Evolutionary conservation across 2,888 invertebrate species (phyloP).

Genomic region (Pherbina coryleti): DNA sequence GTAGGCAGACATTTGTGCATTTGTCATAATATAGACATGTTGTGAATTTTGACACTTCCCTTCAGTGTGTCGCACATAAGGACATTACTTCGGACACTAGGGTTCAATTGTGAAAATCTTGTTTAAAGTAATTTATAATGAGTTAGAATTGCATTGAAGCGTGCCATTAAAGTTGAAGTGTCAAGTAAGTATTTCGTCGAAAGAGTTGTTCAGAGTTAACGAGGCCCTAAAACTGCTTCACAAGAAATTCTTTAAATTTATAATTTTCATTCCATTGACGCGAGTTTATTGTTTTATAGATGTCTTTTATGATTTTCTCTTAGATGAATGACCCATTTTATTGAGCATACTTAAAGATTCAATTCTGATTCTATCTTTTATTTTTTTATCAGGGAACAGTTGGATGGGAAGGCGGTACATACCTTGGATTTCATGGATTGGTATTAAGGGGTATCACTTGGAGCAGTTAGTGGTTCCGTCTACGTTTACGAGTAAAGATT

Average conservation of each 20-base stretch:
- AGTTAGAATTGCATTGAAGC: conserved; percentile 17
- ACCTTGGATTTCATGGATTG: no score
- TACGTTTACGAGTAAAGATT: no score
- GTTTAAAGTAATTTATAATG: neutral
- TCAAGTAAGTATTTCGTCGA: conserved; percentile 1
- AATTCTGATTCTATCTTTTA: no score
- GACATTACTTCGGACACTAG: neutral
- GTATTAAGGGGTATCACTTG: no score
- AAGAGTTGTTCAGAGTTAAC: conserved; percentile 11
- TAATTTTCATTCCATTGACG: neutral
- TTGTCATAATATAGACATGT: conserved; percentile 49
- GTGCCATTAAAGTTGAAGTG: conserved; percentile 35
- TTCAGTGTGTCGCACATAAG: neutral
- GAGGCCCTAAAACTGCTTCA: neutral
- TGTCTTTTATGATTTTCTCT: neutral
- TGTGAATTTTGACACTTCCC: conserved; percentile 41
- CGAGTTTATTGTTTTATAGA: neutral
- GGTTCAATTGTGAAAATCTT: neutral
- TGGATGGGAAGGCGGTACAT: no score
- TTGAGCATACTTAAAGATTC: no score
- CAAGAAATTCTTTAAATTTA: no score
- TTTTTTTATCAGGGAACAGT: no score
- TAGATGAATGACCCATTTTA: neutral
- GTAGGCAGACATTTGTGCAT: conserved; percentile 44
- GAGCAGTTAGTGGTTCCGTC: no score